Evolutionary conservation across 2,797 vertebrate species (phyloP).

Genomic region (Aeoliscus strigatus): DNA sequence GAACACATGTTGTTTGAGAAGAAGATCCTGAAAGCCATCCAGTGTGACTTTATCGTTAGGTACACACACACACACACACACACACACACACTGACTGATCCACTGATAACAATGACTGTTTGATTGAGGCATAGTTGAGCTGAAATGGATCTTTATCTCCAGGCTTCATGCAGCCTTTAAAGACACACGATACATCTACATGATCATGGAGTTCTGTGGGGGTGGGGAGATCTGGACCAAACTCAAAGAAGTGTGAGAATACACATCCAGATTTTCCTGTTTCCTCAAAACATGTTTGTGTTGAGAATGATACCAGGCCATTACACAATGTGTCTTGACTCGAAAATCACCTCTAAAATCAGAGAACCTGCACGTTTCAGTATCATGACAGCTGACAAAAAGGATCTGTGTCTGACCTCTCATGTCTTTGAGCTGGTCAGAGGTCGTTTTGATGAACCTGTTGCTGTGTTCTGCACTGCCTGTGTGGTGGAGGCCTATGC

Average conservation of each 20-base stretch:
- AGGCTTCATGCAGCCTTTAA: conserved; percentile 78
- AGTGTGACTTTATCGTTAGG: conserved; percentile 79
- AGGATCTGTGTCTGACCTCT: too few relatives aligned
- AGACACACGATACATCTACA: conserved; percentile 77
- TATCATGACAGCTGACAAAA: too few relatives aligned
- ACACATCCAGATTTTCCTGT: too few relatives aligned
- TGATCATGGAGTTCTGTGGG: conserved; percentile 82
- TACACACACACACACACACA: conserved; percentile 23
- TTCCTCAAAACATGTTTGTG: too few relatives aligned
- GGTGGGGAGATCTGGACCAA: conserved; percentile 85
- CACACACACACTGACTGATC: neutral
- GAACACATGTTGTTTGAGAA: conserved; percentile 78
- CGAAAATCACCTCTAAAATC: too few relatives aligned
- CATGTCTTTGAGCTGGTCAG: conserved; percentile 53
- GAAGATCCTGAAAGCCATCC: conserved; percentile 71
- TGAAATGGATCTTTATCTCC: conserved; percentile 2
- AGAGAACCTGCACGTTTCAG: too few relatives aligned
- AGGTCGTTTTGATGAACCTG: conserved; percentile 76
- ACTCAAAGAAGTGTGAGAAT: conserved; percentile 78
- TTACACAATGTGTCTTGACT: too few relatives aligned
- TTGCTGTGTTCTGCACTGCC: conserved; percentile 75
- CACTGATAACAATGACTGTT: too few relatives aligned
- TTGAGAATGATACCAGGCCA: too few relatives aligned
- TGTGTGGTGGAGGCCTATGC: conserved; percentile 83
- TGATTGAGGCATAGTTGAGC: too few relatives aligned